Conservation (phyloP, 2,888 invertebrate genomes). For the Eucera pruinosa region DNA sequence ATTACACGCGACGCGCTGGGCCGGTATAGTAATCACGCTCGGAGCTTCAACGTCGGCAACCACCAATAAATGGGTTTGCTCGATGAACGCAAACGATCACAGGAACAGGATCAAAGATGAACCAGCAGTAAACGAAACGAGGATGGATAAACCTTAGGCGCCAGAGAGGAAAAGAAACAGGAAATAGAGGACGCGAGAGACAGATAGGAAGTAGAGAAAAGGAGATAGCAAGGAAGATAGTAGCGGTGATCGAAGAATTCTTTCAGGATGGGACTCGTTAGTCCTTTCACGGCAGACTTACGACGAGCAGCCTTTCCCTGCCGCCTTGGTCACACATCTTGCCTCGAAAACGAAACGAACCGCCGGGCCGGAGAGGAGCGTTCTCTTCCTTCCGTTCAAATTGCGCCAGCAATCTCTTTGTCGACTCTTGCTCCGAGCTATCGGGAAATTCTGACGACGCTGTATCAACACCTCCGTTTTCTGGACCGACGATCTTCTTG, state of each 20-base stretch:
- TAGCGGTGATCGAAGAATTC: conserved; percentile 55
- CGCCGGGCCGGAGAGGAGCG: conserved; percentile 18
- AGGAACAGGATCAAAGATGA: conserved; percentile 7
- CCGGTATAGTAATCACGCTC: conserved; percentile 63
- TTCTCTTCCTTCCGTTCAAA: conserved; percentile 63
- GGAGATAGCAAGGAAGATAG: conserved; percentile 22
- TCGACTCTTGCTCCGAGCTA: conserved; percentile 32
- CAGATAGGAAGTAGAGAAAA: conserved; percentile 7
- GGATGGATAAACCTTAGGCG: neutral
- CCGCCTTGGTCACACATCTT: conserved; percentile 68
- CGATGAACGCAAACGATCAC: neutral
- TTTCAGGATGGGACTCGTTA: conserved; percentile 72
- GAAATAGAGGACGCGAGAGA: conserved; percentile 29
- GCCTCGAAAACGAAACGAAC: conserved; percentile 62
- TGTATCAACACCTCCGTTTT: neutral
- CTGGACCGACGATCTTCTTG: neutral
- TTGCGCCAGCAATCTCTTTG: conserved; percentile 53
- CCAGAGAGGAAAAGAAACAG: conserved; percentile 20
- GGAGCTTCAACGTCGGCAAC: conserved; percentile 31
- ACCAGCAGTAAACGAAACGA: neutral
- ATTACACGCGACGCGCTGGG: conserved; percentile 60
- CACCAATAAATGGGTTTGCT: neutral
- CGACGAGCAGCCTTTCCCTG: conserved; percentile 57
- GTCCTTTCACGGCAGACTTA: conserved; percentile 73
- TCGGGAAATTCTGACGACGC: conserved; percentile 45